Conservation (phyloP, 1,140 invertebrate genomes). For the Aradophagus sp. region DNA sequence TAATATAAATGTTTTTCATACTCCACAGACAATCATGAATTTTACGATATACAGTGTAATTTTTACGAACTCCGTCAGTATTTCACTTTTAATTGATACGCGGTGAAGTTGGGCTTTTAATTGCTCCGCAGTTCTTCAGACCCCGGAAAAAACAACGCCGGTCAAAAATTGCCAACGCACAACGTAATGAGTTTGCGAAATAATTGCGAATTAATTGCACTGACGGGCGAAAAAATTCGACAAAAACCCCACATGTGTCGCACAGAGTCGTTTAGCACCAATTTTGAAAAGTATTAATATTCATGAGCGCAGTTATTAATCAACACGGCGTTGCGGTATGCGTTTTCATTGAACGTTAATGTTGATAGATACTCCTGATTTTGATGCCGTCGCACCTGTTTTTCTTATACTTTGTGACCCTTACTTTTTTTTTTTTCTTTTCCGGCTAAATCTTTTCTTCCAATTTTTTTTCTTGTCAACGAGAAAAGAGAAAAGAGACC, state of each 20-base stretch:
- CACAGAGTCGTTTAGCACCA: slow-evolving; percentile 70
- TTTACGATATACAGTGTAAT: too few species aligned
- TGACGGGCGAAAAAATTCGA: slow-evolving; percentile 58
- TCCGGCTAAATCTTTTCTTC: too few species aligned
- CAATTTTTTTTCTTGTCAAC: too few species aligned
- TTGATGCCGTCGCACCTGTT: not conserved
- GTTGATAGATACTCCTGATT: not conserved
- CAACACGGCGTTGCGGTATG: slow-evolving; percentile 1
- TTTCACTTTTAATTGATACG: slow-evolving; percentile 6
- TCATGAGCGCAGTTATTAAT: slow-evolving; percentile 22
- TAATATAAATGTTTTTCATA: too few species aligned
- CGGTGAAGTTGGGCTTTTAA: not conserved
- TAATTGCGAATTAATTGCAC: slow-evolving; percentile 34
- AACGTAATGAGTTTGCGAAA: slow-evolving; percentile 24
- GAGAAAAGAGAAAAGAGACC: slow-evolving; percentile 4
- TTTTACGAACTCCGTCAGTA: too few species aligned
- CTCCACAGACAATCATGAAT: too few species aligned
- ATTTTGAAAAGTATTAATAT: slow-evolving; percentile 48
- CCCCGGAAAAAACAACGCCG: slow-evolving; percentile 7
- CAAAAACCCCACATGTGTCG: slow-evolving; percentile 69
- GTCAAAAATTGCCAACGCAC: slow-evolving; percentile 27
- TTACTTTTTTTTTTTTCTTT: too few species aligned
- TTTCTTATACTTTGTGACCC: not conserved
- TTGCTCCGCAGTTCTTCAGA: too few species aligned
- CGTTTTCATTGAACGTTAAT: slow-evolving; percentile 21